A percentile compares a stretch with the other conserved stretches of the same genome.
These are phyloP conservation scores for Chaetophractus vellerosus DNA, from an alignment of 2,797 vertebrate genomes.

Conservation along the genomic window DNA sequence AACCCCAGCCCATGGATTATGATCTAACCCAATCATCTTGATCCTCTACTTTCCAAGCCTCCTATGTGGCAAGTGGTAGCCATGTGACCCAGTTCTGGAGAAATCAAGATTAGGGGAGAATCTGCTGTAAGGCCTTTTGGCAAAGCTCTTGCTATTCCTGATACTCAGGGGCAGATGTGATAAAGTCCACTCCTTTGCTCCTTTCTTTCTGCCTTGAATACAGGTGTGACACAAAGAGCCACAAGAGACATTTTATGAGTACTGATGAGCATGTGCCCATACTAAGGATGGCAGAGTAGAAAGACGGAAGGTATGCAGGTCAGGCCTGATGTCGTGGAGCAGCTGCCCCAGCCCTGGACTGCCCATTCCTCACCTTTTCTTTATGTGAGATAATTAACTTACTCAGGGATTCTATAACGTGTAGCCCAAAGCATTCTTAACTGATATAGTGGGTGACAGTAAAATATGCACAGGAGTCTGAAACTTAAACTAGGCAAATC, in stretches of 20 bases:
- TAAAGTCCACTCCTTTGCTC: accelerated
- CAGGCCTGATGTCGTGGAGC: accelerated
- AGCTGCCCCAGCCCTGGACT: neutral
- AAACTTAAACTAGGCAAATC: no score
- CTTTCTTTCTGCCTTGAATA: neutral
- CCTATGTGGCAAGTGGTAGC: neutral
- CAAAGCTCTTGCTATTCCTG: neutral
- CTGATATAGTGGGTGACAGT: neutral
- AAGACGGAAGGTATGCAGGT: neutral
- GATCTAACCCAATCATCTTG: no score
- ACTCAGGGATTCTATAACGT: neutral
- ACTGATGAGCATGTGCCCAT: neutral
- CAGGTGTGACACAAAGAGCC: conserved; percentile 28
- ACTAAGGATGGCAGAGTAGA: neutral
- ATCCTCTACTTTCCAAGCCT: neutral
- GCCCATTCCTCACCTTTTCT: neutral
- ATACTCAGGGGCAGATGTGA: neutral
- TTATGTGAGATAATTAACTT: neutral
- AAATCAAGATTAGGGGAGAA: neutral
- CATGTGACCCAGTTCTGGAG: neutral
- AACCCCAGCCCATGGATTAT: neutral
- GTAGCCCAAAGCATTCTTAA: neutral
- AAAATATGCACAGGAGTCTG: neutral
- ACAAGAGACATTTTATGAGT: neutral
- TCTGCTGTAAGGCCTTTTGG: neutral